Evolutionary conservation across 2,888 invertebrate species (phyloP).

Genomic region (Lithophane socia): DNA sequence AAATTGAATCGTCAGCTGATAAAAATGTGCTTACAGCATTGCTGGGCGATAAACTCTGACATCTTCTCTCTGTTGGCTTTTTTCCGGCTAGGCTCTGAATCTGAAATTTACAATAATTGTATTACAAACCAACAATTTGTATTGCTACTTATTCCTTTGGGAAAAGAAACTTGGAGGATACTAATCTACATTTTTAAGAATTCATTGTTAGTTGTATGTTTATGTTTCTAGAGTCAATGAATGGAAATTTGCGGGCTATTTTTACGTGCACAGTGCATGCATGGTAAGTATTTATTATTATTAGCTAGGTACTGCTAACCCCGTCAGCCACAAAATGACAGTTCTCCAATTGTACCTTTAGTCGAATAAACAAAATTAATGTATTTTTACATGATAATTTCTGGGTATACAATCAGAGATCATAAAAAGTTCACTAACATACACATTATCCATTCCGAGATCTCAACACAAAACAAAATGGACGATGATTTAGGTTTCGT

Average conservation of each 20-base stretch:
- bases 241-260: not conserved
- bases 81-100: slow-evolving; percentile 67
- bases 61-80: slow-evolving; percentile 73
- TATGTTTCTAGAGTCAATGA: not conserved
- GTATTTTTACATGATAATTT: slow-evolving; percentile 22
- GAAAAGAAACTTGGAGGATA: not conserved
- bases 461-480: slow-evolving; percentile 65
- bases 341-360: not conserved
- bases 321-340: not conserved
- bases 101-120: slow-evolving; percentile 19
- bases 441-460: slow-evolving; percentile 66
- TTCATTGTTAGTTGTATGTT: not conserved
- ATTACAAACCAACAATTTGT: not conserved
- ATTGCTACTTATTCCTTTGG: not conserved
- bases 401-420: slow-evolving; percentile 42
- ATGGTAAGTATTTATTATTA: not conserved
- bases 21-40: slow-evolving; percentile 67
- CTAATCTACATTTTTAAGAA: not conserved
- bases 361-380: not conserved
- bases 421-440: too few relatives aligned
- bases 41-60: slow-evolving; percentile 79
- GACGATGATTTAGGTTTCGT: slow-evolving; percentile 70
- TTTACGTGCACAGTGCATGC: not conserved
- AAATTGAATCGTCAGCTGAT: not conserved
- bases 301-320: not conserved